Percentiles rank a stretch among this genome's conserved stretches.
Evolutionary conservation across 2,113 vertebrate genomes (phyloP).

Genomic region (Pogonocichla stellata): DNA sequence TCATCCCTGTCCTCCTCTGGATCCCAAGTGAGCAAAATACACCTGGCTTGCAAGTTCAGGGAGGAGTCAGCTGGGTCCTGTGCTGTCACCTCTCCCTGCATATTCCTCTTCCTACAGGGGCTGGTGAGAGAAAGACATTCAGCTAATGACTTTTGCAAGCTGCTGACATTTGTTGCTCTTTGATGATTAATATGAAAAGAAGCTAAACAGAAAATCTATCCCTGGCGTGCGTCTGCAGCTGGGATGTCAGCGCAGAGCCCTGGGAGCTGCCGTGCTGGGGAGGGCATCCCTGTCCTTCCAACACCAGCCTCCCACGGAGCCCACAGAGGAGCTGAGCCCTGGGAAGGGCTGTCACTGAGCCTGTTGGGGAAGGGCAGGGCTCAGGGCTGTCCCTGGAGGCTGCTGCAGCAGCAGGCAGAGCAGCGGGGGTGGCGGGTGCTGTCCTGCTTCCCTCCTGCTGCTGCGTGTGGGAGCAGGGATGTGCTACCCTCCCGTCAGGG

Average conservation of each 20-base stretch:
- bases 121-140: neutral
- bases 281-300: neutral
- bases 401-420: neutral
- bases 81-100: neutral
- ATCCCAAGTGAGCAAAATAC: neutral
- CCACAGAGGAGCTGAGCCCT: neutral
- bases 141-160: conserved; percentile 2
- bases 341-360: neutral
- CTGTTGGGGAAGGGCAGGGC: neutral
- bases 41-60: neutral
- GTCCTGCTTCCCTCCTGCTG: neutral
- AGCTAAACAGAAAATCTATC: conserved; percentile 40
- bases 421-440: neutral
- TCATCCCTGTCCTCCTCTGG: neutral
- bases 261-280: neutral
- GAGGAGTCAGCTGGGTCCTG: neutral
- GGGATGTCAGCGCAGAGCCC: neutral
- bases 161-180: conserved; percentile 30
- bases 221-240: neutral
- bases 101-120: neutral
- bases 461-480: neutral
- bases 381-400: neutral
- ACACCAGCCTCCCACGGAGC: neutral
- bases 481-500: neutral
- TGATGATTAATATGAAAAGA: conserved; percentile 44